A percentile compares a stretch with the other conserved stretches of the same genome.
Evolutionary conservation across 2,888 invertebrate genomes (phyloP).

Genomic region (Eretmocerus hayati): DNA sequence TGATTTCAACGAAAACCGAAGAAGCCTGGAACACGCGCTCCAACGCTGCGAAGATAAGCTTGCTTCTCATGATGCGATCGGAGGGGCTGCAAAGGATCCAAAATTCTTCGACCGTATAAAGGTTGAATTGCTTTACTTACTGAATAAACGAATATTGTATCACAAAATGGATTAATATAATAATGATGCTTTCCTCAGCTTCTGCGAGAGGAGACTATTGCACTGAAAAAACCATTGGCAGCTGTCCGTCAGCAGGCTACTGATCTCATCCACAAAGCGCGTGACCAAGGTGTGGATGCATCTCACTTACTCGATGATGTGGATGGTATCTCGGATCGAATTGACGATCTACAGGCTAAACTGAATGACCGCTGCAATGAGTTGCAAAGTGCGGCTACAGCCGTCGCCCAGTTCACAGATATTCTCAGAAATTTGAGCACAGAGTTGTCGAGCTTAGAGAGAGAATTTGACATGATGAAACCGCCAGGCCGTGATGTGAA

Average conservation of each 20-base stretch:
- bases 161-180: no score
- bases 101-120: conserved; percentile 81
- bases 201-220: conserved; percentile 73
- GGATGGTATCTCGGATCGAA: conserved; percentile 66
- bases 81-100: conserved; percentile 72
- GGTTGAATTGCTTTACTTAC: conserved; percentile 40
- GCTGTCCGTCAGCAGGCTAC: conserved; percentile 62
- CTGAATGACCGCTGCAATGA: conserved; percentile 73
- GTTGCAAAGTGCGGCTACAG: conserved; percentile 78
- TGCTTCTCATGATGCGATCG: conserved; percentile 64
- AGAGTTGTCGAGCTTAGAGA: conserved; percentile 73
- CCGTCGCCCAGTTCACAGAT: conserved; percentile 81
- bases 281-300: conserved; percentile 70
- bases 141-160: no score
- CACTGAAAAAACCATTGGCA: conserved; percentile 67
- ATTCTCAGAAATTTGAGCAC: conserved; percentile 72
- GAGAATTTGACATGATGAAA: conserved; percentile 75
- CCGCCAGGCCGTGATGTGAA: conserved; percentile 84
- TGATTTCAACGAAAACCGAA: conserved; percentile 77
- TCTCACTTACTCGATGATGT: conserved; percentile 73
- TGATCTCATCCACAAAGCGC: conserved; percentile 69
- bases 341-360: conserved; percentile 67
- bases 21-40: conserved; percentile 77
- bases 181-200: no score
- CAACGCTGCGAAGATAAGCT: conserved; percentile 84